A percentile compares a stretch with the other conserved stretches of the same genome.
Evolutionary conservation across 2,113 vertebrate genomes (phyloP).

Genomic region (Phrynosoma blainvillii): DNA sequence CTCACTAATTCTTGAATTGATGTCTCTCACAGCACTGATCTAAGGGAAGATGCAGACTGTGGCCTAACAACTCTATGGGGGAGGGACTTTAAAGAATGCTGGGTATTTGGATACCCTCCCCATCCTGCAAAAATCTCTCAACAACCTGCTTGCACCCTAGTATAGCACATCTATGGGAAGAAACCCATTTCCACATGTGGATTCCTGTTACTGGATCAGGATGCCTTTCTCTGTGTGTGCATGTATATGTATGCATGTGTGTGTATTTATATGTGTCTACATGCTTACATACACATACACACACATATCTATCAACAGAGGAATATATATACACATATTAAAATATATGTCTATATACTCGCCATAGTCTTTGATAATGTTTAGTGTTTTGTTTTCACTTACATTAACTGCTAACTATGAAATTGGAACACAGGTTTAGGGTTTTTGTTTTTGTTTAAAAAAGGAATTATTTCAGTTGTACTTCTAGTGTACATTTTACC

Average conservation of each 20-base stretch:
- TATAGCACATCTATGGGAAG: conserved; percentile 5
- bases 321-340: conserved; percentile 59
- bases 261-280: conserved; percentile 54
- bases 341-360: conserved; percentile 66
- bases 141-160: background rate
- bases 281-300: background rate
- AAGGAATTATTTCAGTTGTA: conserved; percentile 55
- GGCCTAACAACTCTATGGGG: no score
- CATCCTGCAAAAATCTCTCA: background rate
- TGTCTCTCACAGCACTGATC: background rate
- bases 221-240: background rate
- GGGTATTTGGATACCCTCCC: background rate
- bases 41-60: background rate
- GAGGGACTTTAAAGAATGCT: background rate
- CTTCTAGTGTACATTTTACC: conserved; percentile 64
- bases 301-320: conserved; percentile 50
- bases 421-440: conserved; percentile 58
- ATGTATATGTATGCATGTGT: conserved; percentile 10
- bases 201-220: conserved; percentile 62
- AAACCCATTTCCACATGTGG: conserved; percentile 26
- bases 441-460: conserved; percentile 16
- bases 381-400: conserved; percentile 46
- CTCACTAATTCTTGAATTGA: background rate
- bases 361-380: conserved; percentile 54
- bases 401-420: conserved; percentile 56